Conservation (phyloP, 1,140 invertebrate genomes). For the Drosophila carrolli region DNA sequence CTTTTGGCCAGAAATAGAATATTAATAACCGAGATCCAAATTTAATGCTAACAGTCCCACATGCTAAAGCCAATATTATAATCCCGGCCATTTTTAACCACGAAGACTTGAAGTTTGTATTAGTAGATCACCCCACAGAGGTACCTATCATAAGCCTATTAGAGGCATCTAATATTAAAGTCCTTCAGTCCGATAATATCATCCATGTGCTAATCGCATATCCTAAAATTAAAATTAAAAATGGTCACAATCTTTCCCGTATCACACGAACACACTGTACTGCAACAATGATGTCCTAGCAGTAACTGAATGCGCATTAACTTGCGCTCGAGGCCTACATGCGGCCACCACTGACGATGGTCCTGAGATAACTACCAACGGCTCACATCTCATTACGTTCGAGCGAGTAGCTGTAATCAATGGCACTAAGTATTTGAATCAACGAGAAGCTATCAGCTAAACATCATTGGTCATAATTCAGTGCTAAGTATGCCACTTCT, state of each 20-base stretch:
- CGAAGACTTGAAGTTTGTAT: constrained; percentile 1
- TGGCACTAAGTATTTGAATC: too few relatives aligned
- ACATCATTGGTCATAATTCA: not conserved
- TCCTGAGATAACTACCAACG: not conserved
- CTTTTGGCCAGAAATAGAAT: too few relatives aligned
- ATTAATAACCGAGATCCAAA: too few relatives aligned
- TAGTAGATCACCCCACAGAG: not conserved
- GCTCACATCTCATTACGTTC: not conserved
- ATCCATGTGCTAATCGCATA: constrained; percentile 25
- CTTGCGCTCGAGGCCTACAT: constrained; percentile 3
- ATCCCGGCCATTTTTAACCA: not conserved
- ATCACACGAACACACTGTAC: constrained; percentile 15
- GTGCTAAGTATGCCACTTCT: not conserved
- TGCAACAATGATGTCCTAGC: not conserved
- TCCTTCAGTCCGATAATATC: constrained; percentile 13
- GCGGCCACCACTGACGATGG: constrained; percentile 2
- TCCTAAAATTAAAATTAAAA: constrained; percentile 6
- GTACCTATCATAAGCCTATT: too few relatives aligned
- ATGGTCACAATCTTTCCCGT: constrained; percentile 30
- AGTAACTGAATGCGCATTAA: too few relatives aligned
- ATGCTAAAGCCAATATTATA: not conserved
- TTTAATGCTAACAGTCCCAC: not conserved
- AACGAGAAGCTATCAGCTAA: too few relatives aligned
- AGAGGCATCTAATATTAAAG: too few relatives aligned
- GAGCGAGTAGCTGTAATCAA: too few relatives aligned